Conservation (phyloP, 2,888 invertebrate genomes). For the Pteria penguin region DNA sequence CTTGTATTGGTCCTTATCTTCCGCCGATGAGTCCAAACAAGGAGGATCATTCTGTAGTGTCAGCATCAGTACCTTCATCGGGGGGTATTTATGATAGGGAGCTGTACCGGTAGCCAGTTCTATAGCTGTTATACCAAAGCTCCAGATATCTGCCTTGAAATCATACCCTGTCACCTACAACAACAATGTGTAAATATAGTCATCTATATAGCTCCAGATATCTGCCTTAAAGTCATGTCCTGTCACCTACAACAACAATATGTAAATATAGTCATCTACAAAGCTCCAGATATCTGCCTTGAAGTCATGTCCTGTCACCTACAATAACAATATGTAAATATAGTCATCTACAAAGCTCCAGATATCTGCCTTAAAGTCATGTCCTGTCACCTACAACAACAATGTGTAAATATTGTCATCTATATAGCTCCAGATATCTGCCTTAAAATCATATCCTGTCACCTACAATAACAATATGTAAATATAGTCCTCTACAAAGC, state of each 20-base stretch:
- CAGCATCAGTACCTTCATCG: slow-evolving; percentile 99
- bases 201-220: too few relatives aligned
- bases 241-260: neutral
- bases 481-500: too few relatives aligned
- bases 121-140: slow-evolving; percentile 97
- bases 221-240: neutral
- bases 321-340: too few relatives aligned
- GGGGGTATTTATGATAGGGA: slow-evolving; percentile 98
- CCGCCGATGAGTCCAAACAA: slow-evolving; percentile 94
- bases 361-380: neutral
- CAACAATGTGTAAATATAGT: too few relatives aligned
- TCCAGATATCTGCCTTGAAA: slow-evolving; percentile 97
- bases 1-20: slow-evolving; percentile 98
- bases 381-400: neutral
- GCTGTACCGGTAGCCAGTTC: slow-evolving; percentile 98
- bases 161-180: slow-evolving; percentile 90
- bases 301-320: slow-evolving; percentile 94
- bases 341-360: too few relatives aligned
- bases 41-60: slow-evolving; percentile 99
- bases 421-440: slow-evolving; percentile 96
- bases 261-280: too few relatives aligned
- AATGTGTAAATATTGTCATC: too few relatives aligned
- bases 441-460: slow-evolving; percentile 97
- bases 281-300: slow-evolving; percentile 97
- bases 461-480: slow-evolving; percentile 81